These are phyloP conservation scores for Anguilla pacifica DNA, from an alignment of 2,797 vertebrate genomes.

Conservation along the genomic window DNA sequence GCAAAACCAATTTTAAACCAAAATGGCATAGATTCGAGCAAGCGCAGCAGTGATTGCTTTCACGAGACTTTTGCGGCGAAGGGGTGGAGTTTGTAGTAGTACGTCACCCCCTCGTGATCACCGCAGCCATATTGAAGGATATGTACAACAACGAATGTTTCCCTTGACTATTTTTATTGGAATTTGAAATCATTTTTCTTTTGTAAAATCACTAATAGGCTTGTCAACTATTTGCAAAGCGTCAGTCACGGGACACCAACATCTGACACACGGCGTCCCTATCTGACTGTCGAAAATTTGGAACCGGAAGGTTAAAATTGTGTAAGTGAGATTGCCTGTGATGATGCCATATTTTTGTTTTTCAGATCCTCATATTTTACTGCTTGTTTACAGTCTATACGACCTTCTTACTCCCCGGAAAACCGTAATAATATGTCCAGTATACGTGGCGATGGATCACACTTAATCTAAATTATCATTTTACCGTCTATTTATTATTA, in stretches of 20 bases:
- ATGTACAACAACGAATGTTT: constrained; percentile 23
- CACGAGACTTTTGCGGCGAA: neutral
- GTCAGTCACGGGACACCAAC: neutral
- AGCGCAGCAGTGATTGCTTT: neutral
- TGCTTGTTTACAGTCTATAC: neutral
- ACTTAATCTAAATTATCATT: neutral
- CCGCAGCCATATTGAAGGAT: constrained; percentile 33
- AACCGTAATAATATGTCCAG: neutral
- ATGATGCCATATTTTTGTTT: neutral
- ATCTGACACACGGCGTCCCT: neutral
- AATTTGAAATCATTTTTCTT: neutral
- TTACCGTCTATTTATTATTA: neutral
- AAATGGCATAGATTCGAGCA: neutral
- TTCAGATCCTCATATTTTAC: neutral
- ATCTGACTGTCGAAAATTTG: neutral
- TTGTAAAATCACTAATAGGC: neutral
- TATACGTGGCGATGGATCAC: neutral
- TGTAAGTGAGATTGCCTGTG: neutral
- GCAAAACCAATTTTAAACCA: neutral
- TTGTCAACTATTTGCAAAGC: neutral
- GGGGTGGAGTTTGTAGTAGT: neutral
- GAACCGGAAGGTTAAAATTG: constrained; percentile 3
- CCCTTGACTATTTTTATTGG: neutral
- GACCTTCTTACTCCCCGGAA: neutral
- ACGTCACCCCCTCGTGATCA: constrained; percentile 36